These are phyloP conservation scores for Incurvaria masculella DNA, from an alignment of 2,888 invertebrate species.

Conservation along the genomic window DNA sequence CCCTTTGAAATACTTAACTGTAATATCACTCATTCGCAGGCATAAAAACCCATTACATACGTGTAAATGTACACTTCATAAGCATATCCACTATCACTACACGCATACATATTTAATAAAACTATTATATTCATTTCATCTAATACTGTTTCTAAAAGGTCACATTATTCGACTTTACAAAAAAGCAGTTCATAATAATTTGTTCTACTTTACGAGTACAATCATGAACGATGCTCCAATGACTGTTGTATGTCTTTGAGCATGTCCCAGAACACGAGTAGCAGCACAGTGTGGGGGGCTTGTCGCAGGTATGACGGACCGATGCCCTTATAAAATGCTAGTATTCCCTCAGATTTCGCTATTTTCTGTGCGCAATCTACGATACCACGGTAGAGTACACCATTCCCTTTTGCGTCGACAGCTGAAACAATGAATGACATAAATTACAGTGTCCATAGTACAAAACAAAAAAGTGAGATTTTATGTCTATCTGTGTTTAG, in stretches of 20 bases:
- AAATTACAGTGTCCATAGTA: too few relatives aligned
- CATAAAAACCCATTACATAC: too few relatives aligned
- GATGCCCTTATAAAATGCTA: constrained; percentile 90
- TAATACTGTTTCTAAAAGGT: neutral
- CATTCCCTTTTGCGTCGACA: constrained; percentile 62
- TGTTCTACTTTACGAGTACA: neutral
- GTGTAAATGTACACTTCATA: too few relatives aligned
- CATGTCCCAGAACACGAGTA: constrained; percentile 86
- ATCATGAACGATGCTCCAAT: constrained; percentile 19
- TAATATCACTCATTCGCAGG: too few relatives aligned
- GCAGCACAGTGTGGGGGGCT: constrained; percentile 87
- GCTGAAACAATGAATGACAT: constrained; percentile 48
- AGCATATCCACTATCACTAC: too few relatives aligned
- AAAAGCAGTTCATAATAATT: too few relatives aligned
- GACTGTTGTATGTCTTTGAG: constrained; percentile 49
- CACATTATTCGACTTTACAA: neutral
- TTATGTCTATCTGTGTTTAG: too few relatives aligned
- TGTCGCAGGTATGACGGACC: constrained; percentile 86
- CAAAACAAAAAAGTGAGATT: too few relatives aligned
- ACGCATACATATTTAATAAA: too few relatives aligned
- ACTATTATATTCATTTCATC: too few relatives aligned
- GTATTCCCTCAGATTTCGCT: constrained; percentile 68
- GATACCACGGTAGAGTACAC: constrained; percentile 68
- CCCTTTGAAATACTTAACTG: too few relatives aligned
- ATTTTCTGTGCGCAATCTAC: constrained; percentile 77